Base-by-base conservation (phyloP, 2,888 invertebrate species). In the Chymomyza caudatula region DNA sequence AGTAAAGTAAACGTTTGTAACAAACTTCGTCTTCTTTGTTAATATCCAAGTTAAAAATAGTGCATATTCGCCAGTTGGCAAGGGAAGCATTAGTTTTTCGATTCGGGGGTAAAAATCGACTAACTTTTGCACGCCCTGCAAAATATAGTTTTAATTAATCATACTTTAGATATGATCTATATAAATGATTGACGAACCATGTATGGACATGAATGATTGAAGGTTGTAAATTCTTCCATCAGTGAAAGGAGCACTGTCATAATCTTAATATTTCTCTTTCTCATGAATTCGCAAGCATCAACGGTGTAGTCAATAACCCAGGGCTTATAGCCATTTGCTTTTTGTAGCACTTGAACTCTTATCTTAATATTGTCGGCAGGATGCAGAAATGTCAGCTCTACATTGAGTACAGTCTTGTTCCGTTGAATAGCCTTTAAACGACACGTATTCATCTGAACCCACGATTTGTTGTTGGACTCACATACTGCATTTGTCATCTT, bases 401-500 rank as follows among this genome's bases (percentile, higher is more conserved):
- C 42, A 29, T 76, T 73, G 0, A 74, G 49, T 6, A 52, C 49
- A 1, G 51, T 65, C 6, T 15, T 43, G 29, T 71, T 60, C 0
- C 75, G 69, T n/a, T 13, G 63, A 0, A 74, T 49, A 0, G 72
- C 74, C 17, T 54, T 64, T 1, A 74, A 3, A 0, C 77, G 71
- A 47, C 71, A 78, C 13, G 19, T 15, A 13, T 72, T 20, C 1
- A 78, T 23, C 0, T 20, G 6, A 4, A 74, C 6, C 69, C 72
- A 76, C 0, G 71, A 61, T 37, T 65, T 20, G 3, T 78, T 76
- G 5, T 63, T 63, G n/a, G 53, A 65, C 5, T 55, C 49, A 25
- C 78, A 78, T 0, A 43, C 23, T 4, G 53, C 42, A 51, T 79
- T 76, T 2, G 74, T 67, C 6, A 75, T 55, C n/a, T 76, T 78